Evolutionary conservation across 2,797 vertebrate genomes (phyloP), one percentile per base, ranked within the genome.

Genomic region (Borostomias antarcticus): DNA sequence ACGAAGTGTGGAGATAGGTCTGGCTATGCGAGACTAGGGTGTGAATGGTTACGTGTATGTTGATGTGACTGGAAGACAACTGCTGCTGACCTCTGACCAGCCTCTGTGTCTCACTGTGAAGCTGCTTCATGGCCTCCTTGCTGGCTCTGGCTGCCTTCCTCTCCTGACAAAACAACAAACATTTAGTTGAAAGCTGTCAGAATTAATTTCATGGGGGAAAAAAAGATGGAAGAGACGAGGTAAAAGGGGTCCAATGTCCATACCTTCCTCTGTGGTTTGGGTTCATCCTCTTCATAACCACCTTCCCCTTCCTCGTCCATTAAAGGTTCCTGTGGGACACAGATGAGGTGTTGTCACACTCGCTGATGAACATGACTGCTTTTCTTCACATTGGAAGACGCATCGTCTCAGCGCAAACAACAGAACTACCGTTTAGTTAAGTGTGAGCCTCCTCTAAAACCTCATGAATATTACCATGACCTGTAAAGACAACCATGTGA

Each of bases 1-100:
- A n/a, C n/a, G n/a, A n/a, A n/a, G n/a, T n/a, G n/a, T n/a, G n/a
- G n/a, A n/a, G n/a, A n/a, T n/a, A n/a, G n/a, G n/a, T n/a, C n/a
- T n/a, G n/a, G n/a, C n/a, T n/a, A n/a, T n/a, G n/a, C n/a, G n/a
- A n/a, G n/a, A n/a, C n/a, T n/a, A n/a, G n/a, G n/a, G n/a, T n/a
- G n/a, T n/a, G n/a, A n/a, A n/a, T n/a, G n/a, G n/a, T 43, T 17
- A 43, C 40, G 2, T 8, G 35, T 23, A 67, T 4, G 25, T 2
- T 23, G 2, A 29, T 0, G 11, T 7, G 6, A 30, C 33, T 47
- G 9, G 19, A 79, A n/a, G n/a, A n/a, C n/a, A n/a, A n/a, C n/a
- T n/a, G n/a, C n/a, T n/a, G n/a, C 89, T 90, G 90, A 98, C 98
- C 97, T 95, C 97, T 88, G 76, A 99, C 62, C 62, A 99, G 93